These are phyloP conservation scores for Trichogramma dendrolimi DNA, from an alignment of 2,888 invertebrate species.

Conservation along the genomic window DNA sequence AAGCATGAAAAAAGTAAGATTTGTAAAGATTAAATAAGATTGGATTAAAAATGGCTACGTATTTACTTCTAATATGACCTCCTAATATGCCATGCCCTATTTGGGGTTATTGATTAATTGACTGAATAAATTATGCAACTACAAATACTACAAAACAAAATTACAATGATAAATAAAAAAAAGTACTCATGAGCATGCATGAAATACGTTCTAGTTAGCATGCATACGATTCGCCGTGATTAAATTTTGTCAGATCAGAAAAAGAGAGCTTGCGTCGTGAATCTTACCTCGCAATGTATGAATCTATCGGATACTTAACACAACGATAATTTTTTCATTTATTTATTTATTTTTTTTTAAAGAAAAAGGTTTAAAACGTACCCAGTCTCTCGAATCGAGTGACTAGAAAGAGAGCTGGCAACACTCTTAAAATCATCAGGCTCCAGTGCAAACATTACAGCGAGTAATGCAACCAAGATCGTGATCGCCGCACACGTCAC, in stretches of 20 bases:
- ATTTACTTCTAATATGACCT: too few species aligned
- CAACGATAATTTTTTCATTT: slow-evolving; percentile 5
- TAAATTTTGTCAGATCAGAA: slow-evolving; percentile 36
- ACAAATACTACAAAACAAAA: slow-evolving; percentile 20
- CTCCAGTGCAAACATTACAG: slow-evolving; percentile 49
- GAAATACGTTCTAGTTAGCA: slow-evolving; percentile 26
- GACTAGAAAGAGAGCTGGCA: slow-evolving; percentile 46
- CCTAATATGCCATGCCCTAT: too few species aligned
- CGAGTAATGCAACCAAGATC: slow-evolving; percentile 46
- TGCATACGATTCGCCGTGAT: slow-evolving; percentile 33
- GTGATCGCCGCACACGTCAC: slow-evolving; percentile 39
- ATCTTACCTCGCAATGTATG: slow-evolving; percentile 9
- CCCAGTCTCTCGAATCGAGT: slow-evolving; percentile 48
- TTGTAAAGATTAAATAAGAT: too few species aligned
- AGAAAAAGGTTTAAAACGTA: slow-evolving; percentile 40
- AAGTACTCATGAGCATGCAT: slow-evolving; percentile 16
- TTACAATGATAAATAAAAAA: slow-evolving; percentile 1
- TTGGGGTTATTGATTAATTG: too few species aligned
- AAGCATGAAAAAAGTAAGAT: too few species aligned
- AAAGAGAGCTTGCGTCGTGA: slow-evolving; percentile 45
- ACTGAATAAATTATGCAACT: background rate
- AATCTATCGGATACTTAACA: background rate
- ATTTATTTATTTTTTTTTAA: slow-evolving; percentile 1
- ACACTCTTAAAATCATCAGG: slow-evolving; percentile 44
- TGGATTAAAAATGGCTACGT: too few species aligned